These are phyloP conservation scores for Eunapius fragilis DNA, from an alignment of 37 sponge, comb jelly and placozoan species.

Conservation along the genomic window DNA sequence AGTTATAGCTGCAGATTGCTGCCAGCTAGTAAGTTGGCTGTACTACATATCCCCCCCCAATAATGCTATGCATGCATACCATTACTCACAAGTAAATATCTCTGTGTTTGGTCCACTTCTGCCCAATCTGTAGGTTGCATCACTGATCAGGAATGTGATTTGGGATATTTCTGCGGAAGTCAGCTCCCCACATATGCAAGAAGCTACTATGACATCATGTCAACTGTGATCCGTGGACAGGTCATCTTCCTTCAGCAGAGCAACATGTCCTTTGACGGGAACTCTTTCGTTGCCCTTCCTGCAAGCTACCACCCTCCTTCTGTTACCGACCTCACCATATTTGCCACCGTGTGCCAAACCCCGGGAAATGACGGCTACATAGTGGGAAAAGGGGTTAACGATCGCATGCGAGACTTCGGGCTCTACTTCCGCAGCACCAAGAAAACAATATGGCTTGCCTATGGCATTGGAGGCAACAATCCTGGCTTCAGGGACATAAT, in stretches of 20 bases:
- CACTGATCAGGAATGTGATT: conserved; percentile 24
- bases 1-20: conserved; percentile 34
- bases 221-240: conserved; percentile 21
- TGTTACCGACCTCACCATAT: conserved; percentile 72
- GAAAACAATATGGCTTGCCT: conserved; percentile 55
- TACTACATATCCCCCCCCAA: no score
- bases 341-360: conserved; percentile 70
- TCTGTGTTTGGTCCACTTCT: no score
- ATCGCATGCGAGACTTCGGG: conserved; percentile 71
- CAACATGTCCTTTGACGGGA: conserved; percentile 39
- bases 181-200: conserved; percentile 23
- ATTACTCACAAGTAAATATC: no score
- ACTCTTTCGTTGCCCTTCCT: conserved; percentile 46
- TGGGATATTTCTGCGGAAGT: conserved; percentile 62
- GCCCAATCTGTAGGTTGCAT: no score
- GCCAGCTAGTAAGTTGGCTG: conserved; percentile 25
- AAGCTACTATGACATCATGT: conserved; percentile 47
- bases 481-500: conserved; percentile 56
- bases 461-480: conserved; percentile 47
- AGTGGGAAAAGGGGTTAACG: conserved; percentile 70
- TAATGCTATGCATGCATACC: no score
- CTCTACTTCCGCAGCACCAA: conserved; percentile 70
- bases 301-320: conserved; percentile 32
- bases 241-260: conserved; percentile 47
- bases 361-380: conserved; percentile 76